Conservation (phyloP, 2,888 invertebrate genomes). For the Drosophila gaucha region DNA sequence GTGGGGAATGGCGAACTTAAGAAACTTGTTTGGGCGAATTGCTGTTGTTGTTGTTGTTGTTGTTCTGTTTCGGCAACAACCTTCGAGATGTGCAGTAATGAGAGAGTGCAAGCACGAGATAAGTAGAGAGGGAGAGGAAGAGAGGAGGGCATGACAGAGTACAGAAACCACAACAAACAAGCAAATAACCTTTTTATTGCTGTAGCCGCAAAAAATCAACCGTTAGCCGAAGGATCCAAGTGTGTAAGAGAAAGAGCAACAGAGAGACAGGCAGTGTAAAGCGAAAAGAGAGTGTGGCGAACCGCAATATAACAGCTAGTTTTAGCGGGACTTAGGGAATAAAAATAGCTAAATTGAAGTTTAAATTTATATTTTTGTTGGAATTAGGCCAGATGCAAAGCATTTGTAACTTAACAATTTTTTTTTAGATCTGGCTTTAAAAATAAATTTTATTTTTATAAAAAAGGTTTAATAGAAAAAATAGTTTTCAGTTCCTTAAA, state of each 20-base stretch:
- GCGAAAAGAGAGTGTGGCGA: background rate
- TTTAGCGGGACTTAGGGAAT: background rate
- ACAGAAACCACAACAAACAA: constrained; percentile 30
- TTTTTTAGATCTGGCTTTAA: too few relatives aligned
- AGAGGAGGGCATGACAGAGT: background rate
- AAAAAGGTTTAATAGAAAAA: too few relatives aligned
- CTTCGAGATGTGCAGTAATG: constrained; percentile 22
- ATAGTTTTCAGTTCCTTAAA: too few relatives aligned
- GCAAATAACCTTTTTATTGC: constrained; percentile 54
- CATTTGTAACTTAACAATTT: too few relatives aligned
- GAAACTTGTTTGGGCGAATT: constrained; percentile 31
- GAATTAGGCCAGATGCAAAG: too few relatives aligned
- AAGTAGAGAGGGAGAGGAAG: background rate
- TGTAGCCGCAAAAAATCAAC: constrained; percentile 49
- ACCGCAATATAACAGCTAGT: background rate
- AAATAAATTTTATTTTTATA: too few relatives aligned
- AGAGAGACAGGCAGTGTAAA: background rate
- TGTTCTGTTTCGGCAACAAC: constrained; percentile 23
- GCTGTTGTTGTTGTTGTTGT: constrained; percentile 6
- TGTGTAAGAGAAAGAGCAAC: background rate
- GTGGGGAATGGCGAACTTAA: constrained; percentile 4
- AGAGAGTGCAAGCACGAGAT: background rate
- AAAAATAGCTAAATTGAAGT: background rate
- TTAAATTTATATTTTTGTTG: background rate
- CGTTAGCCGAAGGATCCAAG: constrained; percentile 64